phyloP scores from a whole-genome alignment of 2,113 vertebrate genomes.

The Rhabdomys dilectus region DNA sequence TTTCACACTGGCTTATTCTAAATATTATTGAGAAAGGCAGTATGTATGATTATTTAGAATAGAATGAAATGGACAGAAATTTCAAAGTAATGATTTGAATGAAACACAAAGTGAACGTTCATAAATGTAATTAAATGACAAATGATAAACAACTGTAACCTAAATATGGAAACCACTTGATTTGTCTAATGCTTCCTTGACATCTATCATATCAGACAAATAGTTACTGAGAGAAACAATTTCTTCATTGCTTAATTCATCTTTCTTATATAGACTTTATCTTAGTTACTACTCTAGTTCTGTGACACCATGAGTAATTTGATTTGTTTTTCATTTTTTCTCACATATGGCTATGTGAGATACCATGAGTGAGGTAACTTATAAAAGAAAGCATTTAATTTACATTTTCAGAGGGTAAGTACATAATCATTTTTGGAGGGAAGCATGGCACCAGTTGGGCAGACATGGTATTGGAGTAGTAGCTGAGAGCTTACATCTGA shows the following conservation, averaged over 20 bases:
- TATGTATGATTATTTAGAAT: not conserved
- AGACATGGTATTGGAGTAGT: too few species aligned
- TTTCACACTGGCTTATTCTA: not conserved
- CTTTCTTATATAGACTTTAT: not conserved
- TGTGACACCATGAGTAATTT: not conserved
- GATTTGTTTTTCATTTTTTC: not conserved
- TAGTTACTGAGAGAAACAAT: not conserved
- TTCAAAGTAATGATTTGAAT: conserved; percentile 1
- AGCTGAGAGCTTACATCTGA: not conserved
- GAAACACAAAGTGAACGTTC: not conserved
- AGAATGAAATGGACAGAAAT: not conserved
- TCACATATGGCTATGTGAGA: not conserved
- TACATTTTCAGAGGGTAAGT: not conserved
- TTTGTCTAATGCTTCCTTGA: not conserved
- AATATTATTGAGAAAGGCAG: not conserved
- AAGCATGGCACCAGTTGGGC: not conserved
- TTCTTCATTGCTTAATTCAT: not conserved
- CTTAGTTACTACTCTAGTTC: not conserved
- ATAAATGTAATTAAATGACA: not conserved
- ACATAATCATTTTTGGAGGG: not conserved
- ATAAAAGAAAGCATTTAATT: not conserved
- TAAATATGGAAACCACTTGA: not conserved
- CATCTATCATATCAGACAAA: not conserved
- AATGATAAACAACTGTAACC: not conserved
- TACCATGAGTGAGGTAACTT: not conserved